Evolutionary conservation across 2,888 invertebrate species (phyloP).

Genomic region (Cryptus viduatorius): DNA sequence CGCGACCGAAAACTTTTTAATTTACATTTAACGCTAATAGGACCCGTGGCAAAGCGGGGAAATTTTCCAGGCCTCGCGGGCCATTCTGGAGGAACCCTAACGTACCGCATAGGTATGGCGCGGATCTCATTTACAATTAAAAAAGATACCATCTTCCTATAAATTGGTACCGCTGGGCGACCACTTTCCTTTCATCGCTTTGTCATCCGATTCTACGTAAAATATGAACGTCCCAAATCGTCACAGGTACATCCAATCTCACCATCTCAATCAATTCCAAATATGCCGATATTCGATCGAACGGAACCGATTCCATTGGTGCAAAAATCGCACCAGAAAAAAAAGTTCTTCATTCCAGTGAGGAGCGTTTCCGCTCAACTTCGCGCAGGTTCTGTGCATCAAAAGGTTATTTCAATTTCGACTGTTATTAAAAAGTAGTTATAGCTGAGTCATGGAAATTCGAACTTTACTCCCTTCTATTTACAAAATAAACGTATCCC

Average conservation of each 20-base stretch:
- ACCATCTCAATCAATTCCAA: background rate
- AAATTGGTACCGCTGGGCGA: background rate
- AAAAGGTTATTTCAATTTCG: background rate
- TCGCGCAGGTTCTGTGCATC: background rate
- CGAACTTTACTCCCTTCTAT: background rate
- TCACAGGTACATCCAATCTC: background rate
- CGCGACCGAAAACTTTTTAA: constrained; percentile 22
- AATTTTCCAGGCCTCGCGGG: background rate
- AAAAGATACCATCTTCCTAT: background rate
- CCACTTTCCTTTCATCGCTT: background rate
- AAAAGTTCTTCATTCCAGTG: background rate
- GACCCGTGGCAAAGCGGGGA: background rate
- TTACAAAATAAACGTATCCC: background rate
- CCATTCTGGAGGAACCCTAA: background rate
- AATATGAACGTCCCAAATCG: background rate
- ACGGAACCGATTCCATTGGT: background rate
- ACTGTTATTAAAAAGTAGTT: constrained; percentile 24
- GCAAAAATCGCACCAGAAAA: background rate
- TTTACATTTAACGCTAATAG: constrained; percentile 29
- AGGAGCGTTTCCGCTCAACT: background rate
- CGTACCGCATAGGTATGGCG: background rate
- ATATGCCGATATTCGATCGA: constrained; percentile 1
- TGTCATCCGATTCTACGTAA: background rate
- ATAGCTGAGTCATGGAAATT: background rate
- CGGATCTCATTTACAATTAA: constrained; percentile 11